Evolutionary conservation across 2,113 vertebrate genomes (phyloP).

Genomic region (Rafetus swinhoei): DNA sequence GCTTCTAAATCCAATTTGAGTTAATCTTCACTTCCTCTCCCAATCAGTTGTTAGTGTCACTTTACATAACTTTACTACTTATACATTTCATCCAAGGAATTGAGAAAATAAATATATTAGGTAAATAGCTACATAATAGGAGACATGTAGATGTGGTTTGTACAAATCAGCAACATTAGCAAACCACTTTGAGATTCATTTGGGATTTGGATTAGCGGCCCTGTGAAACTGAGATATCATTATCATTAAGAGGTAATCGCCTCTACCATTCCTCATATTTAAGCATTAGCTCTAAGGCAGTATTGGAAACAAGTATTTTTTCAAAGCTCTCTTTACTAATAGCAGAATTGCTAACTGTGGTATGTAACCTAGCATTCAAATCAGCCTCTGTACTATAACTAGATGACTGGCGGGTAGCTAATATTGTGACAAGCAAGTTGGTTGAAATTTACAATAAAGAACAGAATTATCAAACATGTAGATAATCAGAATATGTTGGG

Average conservation of each 20-base stretch:
- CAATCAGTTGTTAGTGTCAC: not conserved
- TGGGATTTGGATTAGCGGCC: not conserved
- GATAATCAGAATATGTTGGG: not conserved
- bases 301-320: not conserved
- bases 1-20: not conserved
- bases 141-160: not conserved
- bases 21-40: not conserved
- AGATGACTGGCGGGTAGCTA: not conserved
- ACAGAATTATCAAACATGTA: not conserved
- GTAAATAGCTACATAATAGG: not conserved
- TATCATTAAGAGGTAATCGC: not conserved
- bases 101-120: not conserved
- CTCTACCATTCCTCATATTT: not conserved
- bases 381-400: not conserved
- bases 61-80: not conserved
- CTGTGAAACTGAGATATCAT: not conserved
- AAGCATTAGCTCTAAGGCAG: not conserved
- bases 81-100: not conserved
- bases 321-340: not conserved
- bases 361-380: not conserved
- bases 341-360: not conserved
- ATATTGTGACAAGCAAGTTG: not conserved
- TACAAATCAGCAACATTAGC: not conserved
- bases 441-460: not conserved
- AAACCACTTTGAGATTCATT: not conserved